These are phyloP conservation scores for Nemopilema nomurai DNA, from an alignment of 30 jellyfish, hydroid and myxozoan species.

Conservation along the genomic window DNA sequence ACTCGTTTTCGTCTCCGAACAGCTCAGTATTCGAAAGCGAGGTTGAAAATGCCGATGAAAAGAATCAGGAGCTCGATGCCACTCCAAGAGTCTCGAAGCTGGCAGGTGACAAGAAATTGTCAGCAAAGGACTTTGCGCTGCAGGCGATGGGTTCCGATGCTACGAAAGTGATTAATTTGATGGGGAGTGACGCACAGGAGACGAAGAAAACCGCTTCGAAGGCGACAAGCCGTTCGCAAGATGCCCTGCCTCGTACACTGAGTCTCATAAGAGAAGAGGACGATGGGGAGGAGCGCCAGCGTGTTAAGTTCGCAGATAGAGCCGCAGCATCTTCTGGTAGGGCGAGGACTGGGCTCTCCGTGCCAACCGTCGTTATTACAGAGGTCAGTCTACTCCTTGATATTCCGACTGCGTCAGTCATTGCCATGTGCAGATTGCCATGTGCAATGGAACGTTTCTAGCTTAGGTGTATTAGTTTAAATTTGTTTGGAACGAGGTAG, in stretches of 20 bases:
- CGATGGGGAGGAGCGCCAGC: constrained; percentile 63
- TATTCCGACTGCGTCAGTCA: background rate
- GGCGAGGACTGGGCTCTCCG: background rate
- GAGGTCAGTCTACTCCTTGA: constrained; percentile 6
- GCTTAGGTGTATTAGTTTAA: no score
- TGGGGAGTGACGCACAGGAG: constrained; percentile 42
- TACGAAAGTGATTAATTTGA: constrained; percentile 37
- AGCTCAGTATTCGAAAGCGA: background rate
- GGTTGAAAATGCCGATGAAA: background rate
- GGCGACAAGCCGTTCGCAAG: constrained; percentile 46
- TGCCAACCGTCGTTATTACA: constrained; percentile 20
- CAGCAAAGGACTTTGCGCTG: constrained; percentile 83
- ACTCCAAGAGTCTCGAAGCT: constrained; percentile 4
- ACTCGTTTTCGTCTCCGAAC: background rate
- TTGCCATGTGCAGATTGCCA: no score
- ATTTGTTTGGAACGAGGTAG: no score
- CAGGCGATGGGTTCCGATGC: constrained; percentile 97
- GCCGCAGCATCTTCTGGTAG: background rate
- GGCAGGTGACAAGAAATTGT: constrained; percentile 15
- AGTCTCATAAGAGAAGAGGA: constrained; percentile 63
- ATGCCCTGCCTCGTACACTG: constrained; percentile 38
- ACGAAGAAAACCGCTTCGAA: background rate
- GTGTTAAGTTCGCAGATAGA: constrained; percentile 35
- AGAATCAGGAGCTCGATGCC: background rate
- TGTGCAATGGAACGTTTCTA: no score